Evolutionary conservation across 2,797 vertebrate species (phyloP).

Genomic region (Taeniopygia guttata): DNA sequence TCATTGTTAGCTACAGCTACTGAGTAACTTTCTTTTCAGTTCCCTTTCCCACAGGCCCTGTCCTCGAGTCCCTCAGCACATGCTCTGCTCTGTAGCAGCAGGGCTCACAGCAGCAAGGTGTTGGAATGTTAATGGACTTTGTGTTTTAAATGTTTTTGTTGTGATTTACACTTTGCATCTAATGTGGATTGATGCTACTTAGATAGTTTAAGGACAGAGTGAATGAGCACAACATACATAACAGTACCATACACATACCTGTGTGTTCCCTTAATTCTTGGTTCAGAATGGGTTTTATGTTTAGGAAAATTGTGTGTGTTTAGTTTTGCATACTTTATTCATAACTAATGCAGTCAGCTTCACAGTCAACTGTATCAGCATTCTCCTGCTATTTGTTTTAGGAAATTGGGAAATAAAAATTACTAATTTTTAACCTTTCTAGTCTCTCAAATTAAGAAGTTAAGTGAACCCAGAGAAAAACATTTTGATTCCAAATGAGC

Average conservation of each 20-base stretch:
- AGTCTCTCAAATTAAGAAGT: neutral
- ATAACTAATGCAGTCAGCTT: neutral
- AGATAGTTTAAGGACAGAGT: neutral
- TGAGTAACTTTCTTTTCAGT: neutral
- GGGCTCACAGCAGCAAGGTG: neutral
- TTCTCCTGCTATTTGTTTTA: neutral
- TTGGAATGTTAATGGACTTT: neutral
- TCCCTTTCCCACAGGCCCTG: neutral
- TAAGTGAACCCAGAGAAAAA: neutral
- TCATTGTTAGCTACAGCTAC: neutral
- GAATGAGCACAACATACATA: neutral
- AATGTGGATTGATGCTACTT: neutral
- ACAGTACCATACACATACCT: neutral
- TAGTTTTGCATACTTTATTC: neutral
- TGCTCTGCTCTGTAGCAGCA: neutral
- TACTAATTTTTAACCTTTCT: neutral
- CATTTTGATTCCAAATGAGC: neutral
- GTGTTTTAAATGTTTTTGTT: neutral
- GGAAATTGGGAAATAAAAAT: neutral
- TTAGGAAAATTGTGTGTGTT: neutral
- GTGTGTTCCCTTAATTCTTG: neutral
- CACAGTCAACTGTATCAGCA: neutral
- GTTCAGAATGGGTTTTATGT: neutral
- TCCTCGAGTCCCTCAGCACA: neutral
- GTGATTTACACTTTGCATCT: neutral